Base-by-base conservation (phyloP, 1,140 invertebrate species). In the Pantala flavescens region DNA sequence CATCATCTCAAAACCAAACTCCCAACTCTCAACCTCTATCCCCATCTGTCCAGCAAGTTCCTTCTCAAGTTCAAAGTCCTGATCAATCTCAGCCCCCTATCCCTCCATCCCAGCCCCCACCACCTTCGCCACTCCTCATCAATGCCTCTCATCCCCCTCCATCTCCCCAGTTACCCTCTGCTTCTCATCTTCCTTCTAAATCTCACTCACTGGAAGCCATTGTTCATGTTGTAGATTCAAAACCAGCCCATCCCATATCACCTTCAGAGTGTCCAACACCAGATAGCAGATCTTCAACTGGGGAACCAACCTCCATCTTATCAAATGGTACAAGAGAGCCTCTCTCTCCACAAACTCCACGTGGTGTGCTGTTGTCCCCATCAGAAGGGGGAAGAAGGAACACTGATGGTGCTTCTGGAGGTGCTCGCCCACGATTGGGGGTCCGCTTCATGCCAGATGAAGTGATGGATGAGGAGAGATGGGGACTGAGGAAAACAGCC, bases 41-140 rank as follows among this genome's bases (percentile, higher is more conserved):
- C 77, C 86, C 77, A 76, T 79, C 86, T 78, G 79, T 82, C 78
- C 77, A 81, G 81, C 23, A 79, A n/a, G 24, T 43, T 16, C 28
- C 72, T 5, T 7, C 72, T 43, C 23, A 74, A 74, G 71, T 43
- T 76, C 36, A 70, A 49, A 24, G 9, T 36, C 2, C 28, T 9
- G 28, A 36, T 36, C 28, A 36, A 36, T 36, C 70, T 14, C 70
- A 70, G 7, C 43, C 55, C 28, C 28, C 28, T 36, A 36, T 36
- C 24, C n/a, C 71, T 21, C 36, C 28, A 16, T 24, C 72, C 21
- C n/a, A 42, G 63, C 42, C 7, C 43, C n/a, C 24, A 70, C 63
- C 28, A 80, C 80, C 63, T 80, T 81, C 78, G 76, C 85, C 77
- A 77, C 84, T 80, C 76, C 84, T 79, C 82, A 82, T 82, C 80